phyloP scores from a whole-genome alignment of 2,797 vertebrate species.

The Helostoma temminkii region DNA sequence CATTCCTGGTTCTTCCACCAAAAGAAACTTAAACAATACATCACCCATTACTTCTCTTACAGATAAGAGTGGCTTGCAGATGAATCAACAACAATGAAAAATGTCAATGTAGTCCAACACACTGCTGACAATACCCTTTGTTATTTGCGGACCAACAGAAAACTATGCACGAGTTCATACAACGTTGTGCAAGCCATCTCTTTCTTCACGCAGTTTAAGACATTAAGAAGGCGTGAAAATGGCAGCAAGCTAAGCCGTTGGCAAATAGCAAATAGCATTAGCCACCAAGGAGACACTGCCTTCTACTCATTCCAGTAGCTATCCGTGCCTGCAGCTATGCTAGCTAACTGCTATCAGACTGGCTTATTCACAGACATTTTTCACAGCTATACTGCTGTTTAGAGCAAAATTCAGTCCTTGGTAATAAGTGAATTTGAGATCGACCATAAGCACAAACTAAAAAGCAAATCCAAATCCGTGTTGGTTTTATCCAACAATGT shows the following conservation, averaged over 20 bases:
- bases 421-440: constrained; percentile 74
- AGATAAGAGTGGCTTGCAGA: constrained; percentile 2
- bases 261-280: constrained; percentile 80
- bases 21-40: neutral
- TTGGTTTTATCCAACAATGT: constrained; percentile 75
- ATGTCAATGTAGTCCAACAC: constrained; percentile 24
- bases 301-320: constrained; percentile 73
- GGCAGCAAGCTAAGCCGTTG: constrained; percentile 81
- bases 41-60: neutral
- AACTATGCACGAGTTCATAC: constrained; percentile 37
- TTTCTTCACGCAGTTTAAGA: constrained; percentile 75
- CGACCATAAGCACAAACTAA: constrained; percentile 60
- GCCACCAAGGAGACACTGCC: constrained; percentile 69
- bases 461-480: constrained; percentile 80
- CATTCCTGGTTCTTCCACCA: neutral
- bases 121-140: constrained; percentile 27
- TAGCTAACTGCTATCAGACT: constrained; percentile 71
- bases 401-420: constrained; percentile 70
- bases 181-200: constrained; percentile 67
- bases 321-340: constrained; percentile 63
- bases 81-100: constrained; percentile 22
- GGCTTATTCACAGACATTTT: constrained; percentile 78
- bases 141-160: constrained; percentile 29
- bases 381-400: constrained; percentile 70
- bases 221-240: constrained; percentile 83